Conservation (phyloP, 2,797 vertebrate species). For the Crocidura indochinensis region DNA sequence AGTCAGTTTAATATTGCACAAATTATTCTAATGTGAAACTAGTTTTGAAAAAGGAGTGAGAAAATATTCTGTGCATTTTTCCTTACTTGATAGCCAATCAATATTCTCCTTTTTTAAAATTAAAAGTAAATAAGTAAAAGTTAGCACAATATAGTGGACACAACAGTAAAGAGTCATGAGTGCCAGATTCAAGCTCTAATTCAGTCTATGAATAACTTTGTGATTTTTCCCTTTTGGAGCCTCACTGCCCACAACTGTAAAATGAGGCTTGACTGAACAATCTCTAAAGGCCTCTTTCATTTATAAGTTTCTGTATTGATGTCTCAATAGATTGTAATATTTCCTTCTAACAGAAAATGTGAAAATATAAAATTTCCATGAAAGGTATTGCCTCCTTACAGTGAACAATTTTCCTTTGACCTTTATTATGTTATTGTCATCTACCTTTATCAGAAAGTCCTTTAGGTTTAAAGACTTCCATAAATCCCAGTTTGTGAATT, state of each 20-base stretch:
- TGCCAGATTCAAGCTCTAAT: not conserved
- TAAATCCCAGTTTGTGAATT: slow-evolving; percentile 78
- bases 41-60: slow-evolving; percentile 51
- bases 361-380: slow-evolving; percentile 4
- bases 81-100: not conserved
- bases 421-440: slow-evolving; percentile 72
- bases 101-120: not conserved
- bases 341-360: slow-evolving; percentile 37
- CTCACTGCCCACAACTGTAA: not conserved
- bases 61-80: not conserved
- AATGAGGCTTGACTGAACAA: not conserved
- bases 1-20: not conserved
- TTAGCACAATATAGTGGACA: not conserved
- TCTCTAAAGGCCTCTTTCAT: not conserved
- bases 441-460: slow-evolving; percentile 77
- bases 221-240: not conserved
- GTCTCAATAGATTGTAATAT: not conserved
- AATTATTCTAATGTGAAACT: slow-evolving; percentile 17
- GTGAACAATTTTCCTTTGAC: slow-evolving; percentile 63
- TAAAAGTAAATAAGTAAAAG: slow-evolving; percentile 2
- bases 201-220: not conserved
- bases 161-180: not conserved
- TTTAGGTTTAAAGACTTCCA: slow-evolving; percentile 80
- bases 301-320: slow-evolving; percentile 43
- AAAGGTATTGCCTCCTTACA: slow-evolving; percentile 33